These are phyloP conservation scores for Eledona agricola DNA, from an alignment of 2,888 invertebrate genomes.

Conservation along the genomic window DNA sequence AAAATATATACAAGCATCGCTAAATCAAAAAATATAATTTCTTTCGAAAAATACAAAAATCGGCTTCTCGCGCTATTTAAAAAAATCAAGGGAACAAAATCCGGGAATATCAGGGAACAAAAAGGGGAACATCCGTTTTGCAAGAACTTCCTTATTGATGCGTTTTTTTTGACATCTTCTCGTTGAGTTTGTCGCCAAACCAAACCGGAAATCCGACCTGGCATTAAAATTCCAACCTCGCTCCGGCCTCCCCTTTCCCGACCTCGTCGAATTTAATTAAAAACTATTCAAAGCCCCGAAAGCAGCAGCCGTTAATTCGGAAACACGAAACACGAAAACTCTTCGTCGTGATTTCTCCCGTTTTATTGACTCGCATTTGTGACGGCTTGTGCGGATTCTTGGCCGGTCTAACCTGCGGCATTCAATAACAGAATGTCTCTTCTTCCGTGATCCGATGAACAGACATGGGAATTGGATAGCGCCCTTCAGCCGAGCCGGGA, in stretches of 20 bases:
- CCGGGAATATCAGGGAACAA: too few relatives aligned
- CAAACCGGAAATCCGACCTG: conserved; percentile 3
- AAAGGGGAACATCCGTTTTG: too few relatives aligned
- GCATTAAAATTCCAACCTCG: conserved; percentile 18
- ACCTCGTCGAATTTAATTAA: conserved; percentile 28
- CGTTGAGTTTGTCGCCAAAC: too few relatives aligned
- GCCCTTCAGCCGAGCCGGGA: conserved; percentile 58
- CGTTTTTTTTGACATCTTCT: too few relatives aligned
- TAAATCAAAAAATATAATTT: too few relatives aligned
- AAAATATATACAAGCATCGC: too few relatives aligned
- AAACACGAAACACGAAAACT: conserved; percentile 3
- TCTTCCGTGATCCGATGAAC: conserved; percentile 55
- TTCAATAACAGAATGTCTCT: conserved; percentile 59
- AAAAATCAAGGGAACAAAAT: too few relatives aligned
- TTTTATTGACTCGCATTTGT: conserved; percentile 33
- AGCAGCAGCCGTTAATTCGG: conserved; percentile 20
- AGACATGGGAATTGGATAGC: conserved; percentile 60
- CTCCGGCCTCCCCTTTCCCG: conserved; percentile 11
- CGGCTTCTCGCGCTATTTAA: too few relatives aligned
- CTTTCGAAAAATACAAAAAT: too few relatives aligned
- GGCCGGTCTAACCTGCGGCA: conserved; percentile 50
- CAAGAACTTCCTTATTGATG: too few relatives aligned
- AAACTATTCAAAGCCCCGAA: conserved; percentile 24
- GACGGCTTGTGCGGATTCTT: conserved; percentile 50
- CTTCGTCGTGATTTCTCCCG: not conserved